Evolutionary conservation across 2,888 invertebrate genomes (phyloP).

Genomic region (Notodromas monacha): DNA sequence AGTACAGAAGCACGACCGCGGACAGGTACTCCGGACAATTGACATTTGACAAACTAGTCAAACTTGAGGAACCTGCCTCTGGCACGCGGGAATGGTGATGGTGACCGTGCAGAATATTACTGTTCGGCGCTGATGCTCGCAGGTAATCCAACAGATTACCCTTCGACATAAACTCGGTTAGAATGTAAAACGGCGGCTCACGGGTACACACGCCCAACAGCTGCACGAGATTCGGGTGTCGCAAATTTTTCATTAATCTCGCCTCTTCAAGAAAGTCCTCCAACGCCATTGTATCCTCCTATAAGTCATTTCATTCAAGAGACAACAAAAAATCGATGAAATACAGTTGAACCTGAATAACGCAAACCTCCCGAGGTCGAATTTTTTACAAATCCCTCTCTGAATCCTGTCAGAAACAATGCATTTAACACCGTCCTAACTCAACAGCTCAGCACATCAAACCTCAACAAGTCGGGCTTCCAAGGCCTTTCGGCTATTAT

Average conservation of each 20-base stretch:
- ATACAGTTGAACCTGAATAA: too few species aligned
- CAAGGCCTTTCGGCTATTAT: too few species aligned
- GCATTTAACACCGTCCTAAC: too few species aligned
- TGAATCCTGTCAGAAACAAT: too few species aligned
- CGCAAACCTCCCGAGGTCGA: too few species aligned
- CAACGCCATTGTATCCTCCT: slow-evolving; percentile 94
- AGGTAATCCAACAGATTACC: slow-evolving; percentile 90
- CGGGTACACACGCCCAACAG: slow-evolving; percentile 81
- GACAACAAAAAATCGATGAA: background rate
- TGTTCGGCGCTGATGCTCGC: slow-evolving; percentile 49
- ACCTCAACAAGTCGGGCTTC: too few species aligned
- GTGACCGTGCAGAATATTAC: too few species aligned
- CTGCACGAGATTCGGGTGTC: slow-evolving; percentile 91
- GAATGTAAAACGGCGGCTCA: slow-evolving; percentile 96
- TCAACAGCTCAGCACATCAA: too few species aligned
- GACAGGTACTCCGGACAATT: background rate
- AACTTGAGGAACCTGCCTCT: too few species aligned
- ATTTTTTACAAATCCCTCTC: too few species aligned
- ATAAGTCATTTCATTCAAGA: slow-evolving; percentile 9
- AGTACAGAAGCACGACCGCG: slow-evolving; percentile 84
- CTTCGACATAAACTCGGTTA: slow-evolving; percentile 96
- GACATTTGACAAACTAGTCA: too few species aligned
- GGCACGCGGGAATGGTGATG: too few species aligned
- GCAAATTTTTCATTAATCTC: slow-evolving; percentile 98
- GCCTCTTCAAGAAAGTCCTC: slow-evolving; percentile 98